Base-by-base conservation (phyloP, 2,113 vertebrate genomes). In the Thomomys bottae region DNA sequence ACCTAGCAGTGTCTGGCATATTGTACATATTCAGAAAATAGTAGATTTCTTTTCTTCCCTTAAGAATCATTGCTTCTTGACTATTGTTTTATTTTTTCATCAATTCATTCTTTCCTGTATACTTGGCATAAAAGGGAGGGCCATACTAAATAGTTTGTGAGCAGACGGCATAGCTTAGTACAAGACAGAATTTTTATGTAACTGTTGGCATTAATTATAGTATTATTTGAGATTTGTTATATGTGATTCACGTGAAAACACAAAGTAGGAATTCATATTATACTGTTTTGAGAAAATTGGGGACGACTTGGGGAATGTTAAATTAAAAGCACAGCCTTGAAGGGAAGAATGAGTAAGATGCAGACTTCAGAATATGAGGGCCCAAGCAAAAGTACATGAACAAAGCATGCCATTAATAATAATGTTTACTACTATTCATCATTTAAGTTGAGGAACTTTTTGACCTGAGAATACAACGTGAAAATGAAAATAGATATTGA, bases 61-160 rank as follows among this genome's bases (percentile, higher is more conserved):
- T 84, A 64, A 64, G 63, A 81, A 66, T 90, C 34, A 42, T 17
- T 85, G 61, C n/a, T 86, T 30, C 57, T 92, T 92, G 36, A 63
- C 9, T 34, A 0, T 59, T 76, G 21, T 75, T 90, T 90, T 54
- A 32, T 86, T 71, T 89, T 72, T 80, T 28, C 3, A 49, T 83
- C 73, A 8, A 40, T 42, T 91, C 9, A 20, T 88, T 78, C 67
- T 38, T 89, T 78, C 4, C 32, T 88, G 36, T 72, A 20, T 85
- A 15, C 30, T 70, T 87, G 21, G 15, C 26, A 79, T 66, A 54
- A 54, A 54, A 54, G 18, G 15, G 49, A 15, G 2, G 49, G n/a
- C n/a, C 49, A 64, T 4, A 12, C 32, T 64, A 78, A 40, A 61
- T 28, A 2, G n/a, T 89, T 12, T 32, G 67, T 89, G 28, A 91